Conservation (phyloP, 2,797 vertebrate genomes). For the Centroberyx gerrardi region DNA sequence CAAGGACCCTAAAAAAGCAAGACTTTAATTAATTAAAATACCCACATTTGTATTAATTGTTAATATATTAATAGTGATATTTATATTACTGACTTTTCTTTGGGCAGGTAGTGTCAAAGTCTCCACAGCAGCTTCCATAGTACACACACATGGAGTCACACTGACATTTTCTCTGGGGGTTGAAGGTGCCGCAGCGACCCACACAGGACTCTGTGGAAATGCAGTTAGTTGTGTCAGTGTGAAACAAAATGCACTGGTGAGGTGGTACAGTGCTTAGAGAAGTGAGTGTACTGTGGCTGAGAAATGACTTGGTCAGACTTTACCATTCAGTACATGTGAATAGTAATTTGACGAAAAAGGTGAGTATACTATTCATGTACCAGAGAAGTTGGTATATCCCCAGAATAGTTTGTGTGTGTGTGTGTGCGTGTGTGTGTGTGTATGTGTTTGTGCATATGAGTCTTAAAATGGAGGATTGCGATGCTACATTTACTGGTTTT, state of each 20-base stretch:
- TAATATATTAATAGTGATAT: too few relatives aligned
- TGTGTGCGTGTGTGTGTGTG: too few relatives aligned
- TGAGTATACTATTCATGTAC: not conserved
- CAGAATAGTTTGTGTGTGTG: too few relatives aligned
- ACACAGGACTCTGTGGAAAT: conserved; percentile 89
- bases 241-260: not conserved
- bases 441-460: too few relatives aligned
- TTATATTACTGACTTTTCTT: conserved; percentile 85
- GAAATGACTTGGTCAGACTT: not conserved
- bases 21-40: too few relatives aligned
- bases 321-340: not conserved
- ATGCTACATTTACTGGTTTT: not conserved
- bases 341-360: not conserved
- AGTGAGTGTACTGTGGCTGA: not conserved
- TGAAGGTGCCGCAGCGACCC: conserved; percentile 88
- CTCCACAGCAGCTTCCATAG: conserved; percentile 93
- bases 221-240: conserved; percentile 30
- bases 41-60: too few relatives aligned
- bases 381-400: not conserved
- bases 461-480: too few relatives aligned
- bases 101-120: conserved; percentile 87
- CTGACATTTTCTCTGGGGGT: conserved; percentile 88
- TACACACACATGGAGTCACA: conserved; percentile 94
- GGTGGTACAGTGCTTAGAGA: not conserved
- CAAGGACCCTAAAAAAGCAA: too few relatives aligned